Conservation (phyloP, 1,140 invertebrate genomes). For the Drosophila pachea region DNA sequence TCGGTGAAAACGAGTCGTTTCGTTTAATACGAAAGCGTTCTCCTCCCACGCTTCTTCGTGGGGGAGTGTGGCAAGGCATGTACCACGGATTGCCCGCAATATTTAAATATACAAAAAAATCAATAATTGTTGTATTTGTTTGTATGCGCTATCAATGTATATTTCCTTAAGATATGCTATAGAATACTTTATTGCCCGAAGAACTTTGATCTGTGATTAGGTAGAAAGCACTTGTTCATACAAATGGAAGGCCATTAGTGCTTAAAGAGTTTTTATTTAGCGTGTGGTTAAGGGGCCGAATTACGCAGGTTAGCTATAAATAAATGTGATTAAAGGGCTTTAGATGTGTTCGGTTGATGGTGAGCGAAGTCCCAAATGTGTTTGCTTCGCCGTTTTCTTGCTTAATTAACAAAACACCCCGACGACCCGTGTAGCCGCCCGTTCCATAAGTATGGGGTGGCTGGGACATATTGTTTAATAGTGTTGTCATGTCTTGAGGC, state of each 20-base stretch:
- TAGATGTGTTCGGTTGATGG: conserved; percentile 12
- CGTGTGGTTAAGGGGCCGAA: neutral
- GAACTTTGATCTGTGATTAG: no score
- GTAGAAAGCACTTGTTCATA: neutral
- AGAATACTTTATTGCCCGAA: no score
- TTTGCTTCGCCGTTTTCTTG: conserved; percentile 7
- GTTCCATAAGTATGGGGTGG: conserved; percentile 7
- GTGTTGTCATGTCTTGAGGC: conserved; percentile 75
- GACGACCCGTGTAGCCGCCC: conserved; percentile 15
- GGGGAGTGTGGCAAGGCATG: neutral
- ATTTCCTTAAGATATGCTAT: no score
- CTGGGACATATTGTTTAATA: conserved; percentile 67
- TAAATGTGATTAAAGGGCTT: neutral
- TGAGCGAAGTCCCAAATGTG: neutral
- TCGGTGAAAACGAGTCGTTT: neutral
- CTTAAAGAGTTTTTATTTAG: no score
- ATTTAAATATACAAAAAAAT: no score
- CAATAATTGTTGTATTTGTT: no score
- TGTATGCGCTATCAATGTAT: no score
- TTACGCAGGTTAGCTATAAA: conserved; percentile 2
- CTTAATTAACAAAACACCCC: conserved; percentile 39
- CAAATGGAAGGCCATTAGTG: neutral
- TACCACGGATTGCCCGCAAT: neutral
- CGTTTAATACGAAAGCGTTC: no score
- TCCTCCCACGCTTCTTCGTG: no score